Conservation (phyloP, 64 coral and sea anemone genomes). For the Orbicella faveolata region DNA sequence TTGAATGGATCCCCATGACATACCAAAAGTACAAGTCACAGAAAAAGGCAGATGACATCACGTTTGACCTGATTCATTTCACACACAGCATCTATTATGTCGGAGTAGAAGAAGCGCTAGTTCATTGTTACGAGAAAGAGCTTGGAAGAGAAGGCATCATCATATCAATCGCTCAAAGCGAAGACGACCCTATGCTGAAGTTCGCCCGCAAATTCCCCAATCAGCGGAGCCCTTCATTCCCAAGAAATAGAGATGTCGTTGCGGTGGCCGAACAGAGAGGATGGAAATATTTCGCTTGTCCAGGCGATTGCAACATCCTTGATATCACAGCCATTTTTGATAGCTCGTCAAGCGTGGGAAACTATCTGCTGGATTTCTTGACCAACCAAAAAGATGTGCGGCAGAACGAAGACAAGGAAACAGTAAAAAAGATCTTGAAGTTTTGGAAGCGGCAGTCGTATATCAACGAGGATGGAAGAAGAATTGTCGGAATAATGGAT, state of each 20-base stretch:
- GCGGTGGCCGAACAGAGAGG: conserved; percentile 34
- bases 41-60: not conserved
- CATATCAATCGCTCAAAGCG: not conserved
- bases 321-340: conserved; percentile 47
- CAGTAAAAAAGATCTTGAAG: not conserved
- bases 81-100: conserved; percentile 50
- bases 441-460: not conserved
- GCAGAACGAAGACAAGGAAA: not conserved
- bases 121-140: conserved; percentile 34
- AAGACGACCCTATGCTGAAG: not conserved
- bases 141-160: not conserved
- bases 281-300: conserved; percentile 29
- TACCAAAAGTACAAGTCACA: not conserved
- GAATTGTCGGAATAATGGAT: not conserved
- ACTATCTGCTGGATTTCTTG: conserved; percentile 49
- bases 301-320: not conserved
- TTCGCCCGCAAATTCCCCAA: not conserved
- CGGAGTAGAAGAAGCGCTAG: conserved; percentile 27
- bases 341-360: not conserved
- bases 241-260: not conserved
- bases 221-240: not conserved
- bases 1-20: conserved; percentile 1
- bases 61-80: conserved; percentile 36
- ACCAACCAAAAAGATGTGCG: conserved; percentile 4
- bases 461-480: not conserved